Evolutionary conservation across 2,888 invertebrate genomes (phyloP).

Genomic region (Tineola bisselliella): DNA sequence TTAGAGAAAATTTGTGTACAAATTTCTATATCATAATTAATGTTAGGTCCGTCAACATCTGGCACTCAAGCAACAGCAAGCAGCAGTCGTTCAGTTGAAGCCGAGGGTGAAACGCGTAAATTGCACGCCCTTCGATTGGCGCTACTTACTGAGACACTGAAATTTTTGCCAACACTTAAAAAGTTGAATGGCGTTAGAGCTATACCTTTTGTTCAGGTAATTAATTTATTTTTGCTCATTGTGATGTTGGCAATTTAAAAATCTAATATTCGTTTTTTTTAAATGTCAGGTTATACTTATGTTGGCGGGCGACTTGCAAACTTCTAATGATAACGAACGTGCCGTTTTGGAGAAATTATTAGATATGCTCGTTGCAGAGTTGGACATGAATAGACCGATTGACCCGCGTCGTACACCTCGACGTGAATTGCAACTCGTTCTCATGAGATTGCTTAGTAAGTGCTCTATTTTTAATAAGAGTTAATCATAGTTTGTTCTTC

Average conservation of each 20-base stretch:
- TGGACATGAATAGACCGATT: slow-evolving; percentile 68
- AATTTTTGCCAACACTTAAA: slow-evolving; percentile 79
- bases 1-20: too few relatives aligned
- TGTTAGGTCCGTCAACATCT: slow-evolving; percentile 40
- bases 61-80: slow-evolving; percentile 23
- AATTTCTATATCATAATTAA: too few relatives aligned
- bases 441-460: slow-evolving; percentile 87
- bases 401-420: slow-evolving; percentile 74
- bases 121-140: slow-evolving; percentile 75
- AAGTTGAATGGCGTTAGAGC: slow-evolving; percentile 84
- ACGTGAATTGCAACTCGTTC: slow-evolving; percentile 87
- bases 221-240: background rate
- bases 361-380: slow-evolving; percentile 74
- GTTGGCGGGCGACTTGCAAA: slow-evolving; percentile 89
- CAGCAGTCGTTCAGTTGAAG: slow-evolving; percentile 42
- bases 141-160: slow-evolving; percentile 78
- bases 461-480: too few relatives aligned
- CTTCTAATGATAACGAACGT: slow-evolving; percentile 82
- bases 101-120: slow-evolving; percentile 59
- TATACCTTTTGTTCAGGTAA: slow-evolving; percentile 91
- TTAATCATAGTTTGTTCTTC: too few relatives aligned
- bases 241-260: too few relatives aligned
- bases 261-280: too few relatives aligned
- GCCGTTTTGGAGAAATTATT: slow-evolving; percentile 80
- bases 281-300: slow-evolving; percentile 87